These are phyloP conservation scores for Oegoconia quadripuncta DNA, from an alignment of 2,888 invertebrate genomes.

Conservation along the genomic window DNA sequence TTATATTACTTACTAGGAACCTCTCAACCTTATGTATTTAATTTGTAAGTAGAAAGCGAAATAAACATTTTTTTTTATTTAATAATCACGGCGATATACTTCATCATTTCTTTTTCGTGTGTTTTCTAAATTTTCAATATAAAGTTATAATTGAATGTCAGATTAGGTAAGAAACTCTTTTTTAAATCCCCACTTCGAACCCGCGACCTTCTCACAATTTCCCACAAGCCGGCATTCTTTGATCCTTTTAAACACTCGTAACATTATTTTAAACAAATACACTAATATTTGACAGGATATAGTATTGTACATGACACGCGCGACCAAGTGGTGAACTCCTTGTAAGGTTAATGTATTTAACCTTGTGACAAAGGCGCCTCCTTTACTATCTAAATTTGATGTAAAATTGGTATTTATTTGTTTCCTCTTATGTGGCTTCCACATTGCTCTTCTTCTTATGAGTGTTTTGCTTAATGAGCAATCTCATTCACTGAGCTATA, in stretches of 20 bases:
- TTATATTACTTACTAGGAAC: too few species aligned
- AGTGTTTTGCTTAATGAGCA: too few species aligned
- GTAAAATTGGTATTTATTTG: neutral
- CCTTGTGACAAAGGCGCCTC: neutral
- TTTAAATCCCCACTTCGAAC: neutral
- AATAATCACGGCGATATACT: too few species aligned
- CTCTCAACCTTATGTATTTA: too few species aligned
- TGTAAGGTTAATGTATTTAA: slow-evolving; percentile 1
- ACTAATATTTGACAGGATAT: slow-evolving; percentile 43
- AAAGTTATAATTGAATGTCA: neutral
- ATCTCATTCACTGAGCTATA: too few species aligned
- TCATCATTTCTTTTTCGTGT: too few species aligned
- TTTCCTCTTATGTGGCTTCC: too few species aligned
- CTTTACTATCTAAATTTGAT: neutral
- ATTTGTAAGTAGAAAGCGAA: too few species aligned
- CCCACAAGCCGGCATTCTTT: slow-evolving; percentile 23
- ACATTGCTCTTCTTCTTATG: too few species aligned
- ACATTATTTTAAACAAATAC: slow-evolving; percentile 39
- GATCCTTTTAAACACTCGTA: slow-evolving; percentile 22
- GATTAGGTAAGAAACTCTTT: neutral
- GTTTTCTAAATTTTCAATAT: too few species aligned
- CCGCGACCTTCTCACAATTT: slow-evolving; percentile 8
- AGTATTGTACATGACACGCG: slow-evolving; percentile 18
- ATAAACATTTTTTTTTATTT: too few species aligned
- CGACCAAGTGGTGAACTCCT: neutral